A percentile compares a stretch with the other conserved stretches of the same genome.
phyloP scores from a whole-genome alignment of 2,797 vertebrate genomes.

The Meda fulgida region DNA sequence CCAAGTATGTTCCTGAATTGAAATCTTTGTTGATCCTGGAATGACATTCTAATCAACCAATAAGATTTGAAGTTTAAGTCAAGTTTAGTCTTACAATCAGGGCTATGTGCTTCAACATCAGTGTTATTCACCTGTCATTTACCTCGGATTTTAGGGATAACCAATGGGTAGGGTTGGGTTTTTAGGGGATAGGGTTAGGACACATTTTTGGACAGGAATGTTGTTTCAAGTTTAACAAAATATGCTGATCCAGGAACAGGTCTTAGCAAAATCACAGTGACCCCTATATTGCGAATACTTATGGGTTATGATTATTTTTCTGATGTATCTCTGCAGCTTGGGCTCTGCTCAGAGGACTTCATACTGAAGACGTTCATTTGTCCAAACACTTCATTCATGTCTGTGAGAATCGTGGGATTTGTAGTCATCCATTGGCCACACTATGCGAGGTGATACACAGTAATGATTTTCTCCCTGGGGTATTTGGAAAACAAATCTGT shows the following conservation, averaged over 20 bases:
- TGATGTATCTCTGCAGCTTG: constrained; percentile 65
- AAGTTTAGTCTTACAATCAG: background rate
- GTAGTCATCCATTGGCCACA: background rate
- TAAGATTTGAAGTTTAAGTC: background rate
- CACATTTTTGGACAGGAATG: too few relatives aligned
- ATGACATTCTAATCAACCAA: background rate
- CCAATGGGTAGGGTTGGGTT: too few relatives aligned
- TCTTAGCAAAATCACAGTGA: background rate
- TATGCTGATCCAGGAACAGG: background rate
- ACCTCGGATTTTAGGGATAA: background rate
- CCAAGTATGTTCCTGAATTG: background rate
- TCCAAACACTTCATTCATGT: constrained; percentile 57
- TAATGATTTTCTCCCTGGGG: background rate
- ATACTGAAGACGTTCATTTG: constrained; percentile 50
- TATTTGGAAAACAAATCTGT: background rate
- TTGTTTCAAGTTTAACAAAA: background rate
- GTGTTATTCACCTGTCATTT: background rate
- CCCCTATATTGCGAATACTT: background rate
- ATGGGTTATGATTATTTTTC: constrained; percentile 14
- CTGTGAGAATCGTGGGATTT: constrained; percentile 58
- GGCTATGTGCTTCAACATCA: background rate
- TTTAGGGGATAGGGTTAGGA: too few relatives aligned
- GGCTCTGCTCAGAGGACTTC: constrained; percentile 62
- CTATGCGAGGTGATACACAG: background rate
- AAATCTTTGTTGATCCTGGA: background rate